Percentiles rank a stretch among this genome's conserved stretches.
Evolutionary conservation across 2,113 vertebrate species (phyloP).

Genomic region (Anolis sagrei): DNA sequence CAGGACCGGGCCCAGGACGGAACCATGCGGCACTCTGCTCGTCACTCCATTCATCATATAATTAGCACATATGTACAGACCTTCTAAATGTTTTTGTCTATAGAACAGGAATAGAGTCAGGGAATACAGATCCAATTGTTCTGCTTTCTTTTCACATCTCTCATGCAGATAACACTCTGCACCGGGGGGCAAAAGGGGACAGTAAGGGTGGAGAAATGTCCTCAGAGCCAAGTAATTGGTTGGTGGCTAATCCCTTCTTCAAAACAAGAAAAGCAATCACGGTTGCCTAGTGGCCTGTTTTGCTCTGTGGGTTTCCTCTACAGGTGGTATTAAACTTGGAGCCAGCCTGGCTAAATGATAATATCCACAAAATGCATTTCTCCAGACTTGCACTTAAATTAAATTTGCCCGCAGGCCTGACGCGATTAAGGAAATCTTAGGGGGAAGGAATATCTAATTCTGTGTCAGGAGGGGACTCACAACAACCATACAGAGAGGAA

Average conservation of each 20-base stretch:
- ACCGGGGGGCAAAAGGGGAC: background rate
- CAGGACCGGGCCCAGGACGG: too few relatives aligned
- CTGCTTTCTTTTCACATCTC: conserved; percentile 22
- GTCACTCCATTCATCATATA: too few relatives aligned
- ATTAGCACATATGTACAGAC: too few relatives aligned
- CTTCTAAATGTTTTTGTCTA: background rate
- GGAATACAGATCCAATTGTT: background rate
- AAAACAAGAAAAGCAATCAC: conserved; percentile 50
- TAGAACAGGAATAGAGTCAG: background rate
- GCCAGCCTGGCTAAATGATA: conserved; percentile 28
- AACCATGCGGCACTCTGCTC: too few relatives aligned
- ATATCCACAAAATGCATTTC: conserved; percentile 54
- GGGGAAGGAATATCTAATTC: conserved; percentile 14
- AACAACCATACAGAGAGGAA: background rate
- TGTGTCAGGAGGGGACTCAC: background rate
- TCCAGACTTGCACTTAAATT: conserved; percentile 50
- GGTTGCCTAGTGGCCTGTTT: conserved; percentile 32
- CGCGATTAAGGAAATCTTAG: conserved; percentile 38
- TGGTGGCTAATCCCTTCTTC: conserved; percentile 46
- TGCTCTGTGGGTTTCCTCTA: conserved; percentile 51
- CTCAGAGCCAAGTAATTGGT: conserved; percentile 22
- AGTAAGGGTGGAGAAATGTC: conserved; percentile 3
- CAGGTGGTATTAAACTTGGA: conserved; percentile 34
- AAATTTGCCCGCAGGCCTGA: conserved; percentile 41
- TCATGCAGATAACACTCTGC: background rate